Conservation (phyloP, 2,888 invertebrate genomes). For the Seladonia tumulorum region DNA sequence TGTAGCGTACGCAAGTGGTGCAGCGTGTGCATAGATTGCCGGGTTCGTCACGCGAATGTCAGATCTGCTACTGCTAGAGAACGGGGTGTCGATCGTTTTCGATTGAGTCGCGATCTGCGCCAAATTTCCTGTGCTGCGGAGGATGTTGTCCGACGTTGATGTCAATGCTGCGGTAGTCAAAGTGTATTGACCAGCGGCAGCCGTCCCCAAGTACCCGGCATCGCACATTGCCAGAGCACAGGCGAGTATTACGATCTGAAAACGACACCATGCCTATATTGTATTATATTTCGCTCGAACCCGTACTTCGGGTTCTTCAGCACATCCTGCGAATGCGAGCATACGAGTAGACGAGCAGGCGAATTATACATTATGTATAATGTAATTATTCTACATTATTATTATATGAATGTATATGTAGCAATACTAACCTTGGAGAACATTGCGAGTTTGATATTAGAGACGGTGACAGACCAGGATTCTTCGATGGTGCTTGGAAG, state of each 20-base stretch:
- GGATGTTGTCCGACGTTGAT: slow-evolving; percentile 83
- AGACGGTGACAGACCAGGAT: slow-evolving; percentile 12
- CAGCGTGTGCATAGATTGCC: slow-evolving; percentile 73
- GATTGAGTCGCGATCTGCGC: slow-evolving; percentile 88
- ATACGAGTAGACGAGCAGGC: neutral
- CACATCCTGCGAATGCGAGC: neutral
- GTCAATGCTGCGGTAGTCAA: slow-evolving; percentile 73
- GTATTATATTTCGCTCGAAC: neutral
- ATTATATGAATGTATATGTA: neutral
- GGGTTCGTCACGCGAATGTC: slow-evolving; percentile 89
- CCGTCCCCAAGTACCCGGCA: slow-evolving; percentile 73
- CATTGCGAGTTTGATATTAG: slow-evolving; percentile 46
- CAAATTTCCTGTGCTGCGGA: slow-evolving; percentile 87
- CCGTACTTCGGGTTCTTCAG: neutral
- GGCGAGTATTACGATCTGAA: slow-evolving; percentile 75
- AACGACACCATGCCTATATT: neutral
- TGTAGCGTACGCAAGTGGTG: slow-evolving; percentile 67
- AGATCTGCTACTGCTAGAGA: slow-evolving; percentile 89
- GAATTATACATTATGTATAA: neutral
- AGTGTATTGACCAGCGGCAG: slow-evolving; percentile 67
- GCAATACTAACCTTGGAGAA: slow-evolving; percentile 63
- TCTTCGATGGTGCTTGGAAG: slow-evolving; percentile 38
- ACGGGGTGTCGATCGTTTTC: slow-evolving; percentile 90
- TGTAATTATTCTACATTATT: neutral
- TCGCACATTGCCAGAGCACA: slow-evolving; percentile 77